phyloP scores from a whole-genome alignment of 2,888 invertebrate genomes.

The Tinea semifulvella region DNA sequence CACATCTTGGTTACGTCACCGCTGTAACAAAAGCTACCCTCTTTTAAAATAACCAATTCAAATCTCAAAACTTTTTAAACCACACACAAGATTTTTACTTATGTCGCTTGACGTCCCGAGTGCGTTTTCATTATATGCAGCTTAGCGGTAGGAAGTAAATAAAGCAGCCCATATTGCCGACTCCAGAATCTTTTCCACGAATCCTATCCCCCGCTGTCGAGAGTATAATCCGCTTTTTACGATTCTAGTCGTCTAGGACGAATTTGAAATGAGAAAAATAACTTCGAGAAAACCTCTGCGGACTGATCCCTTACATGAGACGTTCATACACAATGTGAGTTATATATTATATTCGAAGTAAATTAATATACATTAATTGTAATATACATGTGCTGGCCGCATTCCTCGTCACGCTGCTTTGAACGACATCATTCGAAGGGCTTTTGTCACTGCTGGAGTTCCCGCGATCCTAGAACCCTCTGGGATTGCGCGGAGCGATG shows the following conservation, averaged over 20 bases:
- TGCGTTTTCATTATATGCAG: constrained; percentile 68
- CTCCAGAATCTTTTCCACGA: constrained; percentile 49
- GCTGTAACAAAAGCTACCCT: too few species aligned
- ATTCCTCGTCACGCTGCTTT: too few species aligned
- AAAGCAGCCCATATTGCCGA: constrained; percentile 60
- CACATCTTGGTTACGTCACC: too few species aligned
- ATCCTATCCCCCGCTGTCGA: constrained; percentile 51
- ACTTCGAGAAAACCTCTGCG: constrained; percentile 26
- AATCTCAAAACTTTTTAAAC: background rate
- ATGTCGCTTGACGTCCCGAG: constrained; percentile 47
- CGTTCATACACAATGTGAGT: background rate
- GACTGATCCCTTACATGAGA: background rate
- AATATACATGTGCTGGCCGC: too few species aligned
- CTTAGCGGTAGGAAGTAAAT: constrained; percentile 61
- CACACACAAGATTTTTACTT: constrained; percentile 1
- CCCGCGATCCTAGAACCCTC: too few species aligned
- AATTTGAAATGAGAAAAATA: constrained; percentile 63
- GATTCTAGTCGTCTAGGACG: constrained; percentile 57
- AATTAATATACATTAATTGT: too few species aligned
- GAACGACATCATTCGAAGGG: too few species aligned
- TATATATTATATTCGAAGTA: too few species aligned
- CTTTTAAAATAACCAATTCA: too few species aligned
- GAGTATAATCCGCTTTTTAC: constrained; percentile 65
- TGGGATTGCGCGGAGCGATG: too few species aligned
- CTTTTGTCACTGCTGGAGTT: too few species aligned